Base-by-base conservation (phyloP, 2,888 invertebrate species). In the Coelopa pilipes region DNA sequence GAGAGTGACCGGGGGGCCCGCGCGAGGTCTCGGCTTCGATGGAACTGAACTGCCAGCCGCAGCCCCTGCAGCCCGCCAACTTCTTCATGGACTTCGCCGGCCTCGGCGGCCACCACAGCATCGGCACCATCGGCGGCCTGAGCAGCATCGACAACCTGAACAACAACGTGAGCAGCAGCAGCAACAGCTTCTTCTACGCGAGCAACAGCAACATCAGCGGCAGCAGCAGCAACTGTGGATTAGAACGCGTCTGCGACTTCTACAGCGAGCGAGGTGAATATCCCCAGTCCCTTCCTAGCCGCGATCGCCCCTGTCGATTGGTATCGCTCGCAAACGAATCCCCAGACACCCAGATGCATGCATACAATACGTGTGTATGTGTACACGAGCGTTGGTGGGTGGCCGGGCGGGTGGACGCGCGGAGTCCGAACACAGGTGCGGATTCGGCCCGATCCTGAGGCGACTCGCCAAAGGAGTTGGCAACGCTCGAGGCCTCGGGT, bases 181-280 rank as follows among this genome's bases (percentile, higher is more conserved):
- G 62, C 45, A 72, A 67, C 15, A 66, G 45, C 24, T 49, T 50
- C 66, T 55, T 47, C 21, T 15, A 24, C 24, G n/a, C n/a, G 7
- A 11, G 50, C 15, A 59, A n/a, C 59, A 50, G 62, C 71, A 55
- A 62, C 73, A 59, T 60, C 75, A 63, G 69, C 70, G 67, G 62
- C 72, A 21, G 67, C 75, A 55, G 49, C 70, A 70, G 34, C 60
- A 60, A 21, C 47, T 74, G 75, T 53, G 76, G 75, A 50, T 63
- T 76, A 73, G 76, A 76, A 71, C 75, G 76, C 17, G 75, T 21
- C 45, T 76, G 70, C 34, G 76, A 76, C 55, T 73, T 73, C 55
- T 75, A 74, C 75, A 72, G 70, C 66, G 65, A 72, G 55, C 21
- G 70, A 75, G 76, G 75, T 76, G 70, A 75, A 76, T 76, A 76